Conservation (phyloP, 2,113 vertebrate species). For the Girardinichthys multiradiatus region DNA sequence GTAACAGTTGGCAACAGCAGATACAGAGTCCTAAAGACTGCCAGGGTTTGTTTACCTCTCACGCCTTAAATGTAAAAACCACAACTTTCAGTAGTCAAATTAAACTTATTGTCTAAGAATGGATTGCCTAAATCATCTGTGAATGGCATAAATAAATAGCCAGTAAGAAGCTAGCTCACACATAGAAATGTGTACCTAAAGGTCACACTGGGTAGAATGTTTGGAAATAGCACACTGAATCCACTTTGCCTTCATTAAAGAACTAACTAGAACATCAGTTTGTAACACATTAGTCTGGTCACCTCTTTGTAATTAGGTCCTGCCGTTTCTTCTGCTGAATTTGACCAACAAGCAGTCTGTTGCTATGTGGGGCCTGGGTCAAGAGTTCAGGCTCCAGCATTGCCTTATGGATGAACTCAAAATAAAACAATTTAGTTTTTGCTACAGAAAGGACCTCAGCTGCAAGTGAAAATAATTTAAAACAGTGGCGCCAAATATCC, state of each 20-base stretch:
- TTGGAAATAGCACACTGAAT: slow-evolving; percentile 53
- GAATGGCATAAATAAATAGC: not conserved
- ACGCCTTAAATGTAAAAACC: slow-evolving; percentile 7
- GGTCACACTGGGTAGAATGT: slow-evolving; percentile 22
- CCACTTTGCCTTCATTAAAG: slow-evolving; percentile 45
- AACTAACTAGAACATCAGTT: slow-evolving; percentile 15
- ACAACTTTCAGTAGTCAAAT: slow-evolving; percentile 17
- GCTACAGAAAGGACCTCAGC: not conserved
- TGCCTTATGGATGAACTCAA: not conserved
- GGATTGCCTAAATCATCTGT: slow-evolving; percentile 15
- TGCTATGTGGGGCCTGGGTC: not conserved
- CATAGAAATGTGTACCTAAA: slow-evolving; percentile 20
- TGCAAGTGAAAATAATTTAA: not conserved
- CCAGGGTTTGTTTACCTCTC: not conserved
- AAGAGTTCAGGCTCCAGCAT: not conserved
- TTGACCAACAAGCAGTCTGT: slow-evolving; percentile 35
- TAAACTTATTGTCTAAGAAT: slow-evolving; percentile 27
- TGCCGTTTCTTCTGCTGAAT: slow-evolving; percentile 36
- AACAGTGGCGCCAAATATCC: not conserved
- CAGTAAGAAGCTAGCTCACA: not conserved
- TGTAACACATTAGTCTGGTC: slow-evolving; percentile 30
- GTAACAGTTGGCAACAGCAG: not conserved
- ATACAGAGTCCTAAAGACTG: slow-evolving; percentile 1
- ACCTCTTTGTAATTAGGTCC: slow-evolving; percentile 33
- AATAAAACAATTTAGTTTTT: slow-evolving; percentile 4